Base-by-base conservation (phyloP, 2,113 vertebrate genomes). In the Camarhynchus parvulus region DNA sequence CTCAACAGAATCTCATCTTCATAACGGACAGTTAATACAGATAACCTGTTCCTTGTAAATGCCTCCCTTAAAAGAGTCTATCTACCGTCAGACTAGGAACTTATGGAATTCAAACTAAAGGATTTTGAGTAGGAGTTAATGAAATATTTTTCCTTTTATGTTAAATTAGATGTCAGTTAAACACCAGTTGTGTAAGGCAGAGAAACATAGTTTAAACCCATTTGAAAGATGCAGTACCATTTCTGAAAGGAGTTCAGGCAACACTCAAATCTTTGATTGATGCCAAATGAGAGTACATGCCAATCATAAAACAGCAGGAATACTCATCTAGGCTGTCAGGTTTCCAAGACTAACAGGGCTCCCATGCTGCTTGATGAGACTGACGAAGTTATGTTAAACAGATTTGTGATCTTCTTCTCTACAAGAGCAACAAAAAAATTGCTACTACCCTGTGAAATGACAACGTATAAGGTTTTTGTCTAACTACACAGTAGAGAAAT, bases 111-210 rank as follows among this genome's bases (percentile, higher is more conserved):
- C 58, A 78, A 80, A 78, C 5, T 35, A 41, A 88, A 83, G 14
- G 33, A 33, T 91, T 87, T 39, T 14, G 7, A 73, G 39, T 41
- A 18, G 42, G 30, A 90, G 22, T 5, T 95, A 91, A 79, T 64
- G 52, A 95, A 89, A 82, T 81, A 66, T 39, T 91, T 93, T 85
- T 85, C 15, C 30, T 89, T 94, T 92, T 63, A 41, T 73, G 64
- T 76, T 92, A 82, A 94, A 91, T 79, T 61, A 94, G 7, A 79
- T 84, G 75, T 82, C 91, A 93, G 78, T 64, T 81, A 95, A 94
- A 90, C 61, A 59, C 61, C 61, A 66, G 16, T 78, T 69, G 27
- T 52, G 18, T 35, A 67, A 53, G 52, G 58, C 61, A 67, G 5
- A 64, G 52, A 89, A 82, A 70, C 8, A 50, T 42, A 79, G 13